Base-by-base conservation (phyloP, 2,888 invertebrate species). In the Odontocerum albicorne region DNA sequence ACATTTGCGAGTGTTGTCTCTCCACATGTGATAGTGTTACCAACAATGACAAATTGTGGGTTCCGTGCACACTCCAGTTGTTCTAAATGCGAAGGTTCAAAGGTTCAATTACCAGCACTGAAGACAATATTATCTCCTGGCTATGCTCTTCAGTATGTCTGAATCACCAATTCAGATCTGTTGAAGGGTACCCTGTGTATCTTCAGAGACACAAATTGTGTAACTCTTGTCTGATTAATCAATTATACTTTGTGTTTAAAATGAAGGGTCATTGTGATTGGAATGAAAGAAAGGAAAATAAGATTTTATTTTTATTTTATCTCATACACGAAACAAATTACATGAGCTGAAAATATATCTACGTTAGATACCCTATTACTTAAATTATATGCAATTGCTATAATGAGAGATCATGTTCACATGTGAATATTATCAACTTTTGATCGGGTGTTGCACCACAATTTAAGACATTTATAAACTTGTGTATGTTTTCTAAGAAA, bases 261-360 rank as follows among this genome's bases (percentile, higher is more conserved):
- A 40, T 12, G 27, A 38, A 27, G 12, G 7, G 4, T 15, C 8
- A 15, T 27, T 7, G 43, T 22, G 16, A 22, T 39, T 39, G n/a
- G n/a, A n/a, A n/a, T n/a, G n/a, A n/a, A 17, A 43, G 15, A 43
- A 31, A 20, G 21, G 19, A 36, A 17, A 36, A 20, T 36, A 36
- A 15, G 13, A 32, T 57, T 53, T 50, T 45, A 45, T 60, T 42
- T 57, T 57, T 57, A 53, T 55, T 55, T n/a, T 57, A 52, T 52
- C 49, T 60, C 55, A 55, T 58, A 60, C 57, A 60, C 55, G 55
- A 60, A n/a, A 60, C 60, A 60, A 60, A 58, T 57, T 60, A 60
- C 60, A 60, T 60, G 60, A 60, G 60, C 60, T 60, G 60, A 60
- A 60, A 60, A 57, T 57, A 60, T 60, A 57, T 20, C 60, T 60